Evolutionary conservation across 2,113 vertebrate genomes (phyloP).

Genomic region (Cairina moschata): DNA sequence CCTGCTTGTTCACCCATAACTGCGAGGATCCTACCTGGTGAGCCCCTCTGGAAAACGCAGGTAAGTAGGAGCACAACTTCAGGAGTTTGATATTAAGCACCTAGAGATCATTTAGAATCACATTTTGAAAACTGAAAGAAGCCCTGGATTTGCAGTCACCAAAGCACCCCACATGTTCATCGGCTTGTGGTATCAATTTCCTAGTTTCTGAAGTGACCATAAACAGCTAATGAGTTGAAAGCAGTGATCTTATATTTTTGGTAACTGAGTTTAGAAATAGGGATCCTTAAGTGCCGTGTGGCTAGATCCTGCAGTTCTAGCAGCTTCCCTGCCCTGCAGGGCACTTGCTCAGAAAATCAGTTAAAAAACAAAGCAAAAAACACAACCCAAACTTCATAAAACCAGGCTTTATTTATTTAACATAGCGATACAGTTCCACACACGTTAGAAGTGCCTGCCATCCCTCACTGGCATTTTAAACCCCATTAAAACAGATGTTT

Average conservation of each 20-base stretch:
- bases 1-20: neutral
- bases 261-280: neutral
- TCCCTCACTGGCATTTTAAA: neutral
- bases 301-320: neutral
- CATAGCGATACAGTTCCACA: neutral
- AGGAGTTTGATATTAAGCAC: neutral
- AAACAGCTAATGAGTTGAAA: constrained; percentile 18
- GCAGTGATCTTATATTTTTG: neutral
- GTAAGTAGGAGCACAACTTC: neutral
- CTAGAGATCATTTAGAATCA: neutral
- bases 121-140: neutral
- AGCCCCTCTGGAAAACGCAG: neutral
- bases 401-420: neutral
- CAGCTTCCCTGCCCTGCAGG: neutral
- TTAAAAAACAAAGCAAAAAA: neutral
- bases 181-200: neutral
- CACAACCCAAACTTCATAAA: neutral
- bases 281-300: neutral
- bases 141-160: neutral
- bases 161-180: neutral
- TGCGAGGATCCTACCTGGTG: neutral
- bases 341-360: neutral
- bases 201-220: neutral
- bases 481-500: neutral
- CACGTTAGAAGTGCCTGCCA: neutral